Percentiles rank a stretch among this genome's conserved stretches.
Conservation (phyloP, 1,140 invertebrate genomes). For the Conopomorpha cramerella region DNA sequence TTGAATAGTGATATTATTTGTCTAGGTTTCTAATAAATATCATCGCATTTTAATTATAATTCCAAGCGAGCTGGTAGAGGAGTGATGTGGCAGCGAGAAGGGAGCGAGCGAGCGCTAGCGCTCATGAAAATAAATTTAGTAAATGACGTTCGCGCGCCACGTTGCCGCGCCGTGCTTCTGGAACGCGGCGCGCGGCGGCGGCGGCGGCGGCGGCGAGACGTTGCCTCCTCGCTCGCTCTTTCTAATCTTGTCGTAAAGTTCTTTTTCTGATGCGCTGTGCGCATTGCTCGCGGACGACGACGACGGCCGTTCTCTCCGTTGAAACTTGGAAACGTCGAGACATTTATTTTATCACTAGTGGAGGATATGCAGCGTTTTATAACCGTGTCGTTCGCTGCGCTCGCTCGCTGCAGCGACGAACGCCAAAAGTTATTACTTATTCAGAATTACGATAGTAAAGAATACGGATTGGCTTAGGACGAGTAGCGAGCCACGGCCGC, state of each 20-base stretch:
- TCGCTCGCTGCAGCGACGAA: constrained; percentile 29
- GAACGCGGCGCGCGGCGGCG: constrained; percentile 52
- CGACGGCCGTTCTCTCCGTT: constrained; percentile 19
- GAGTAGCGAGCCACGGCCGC: background rate
- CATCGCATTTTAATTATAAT: no score
- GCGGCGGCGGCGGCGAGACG: no score
- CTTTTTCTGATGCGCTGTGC: constrained; percentile 57
- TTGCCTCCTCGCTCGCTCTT: constrained; percentile 53
- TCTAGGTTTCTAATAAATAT: no score
- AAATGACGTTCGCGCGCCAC: constrained; percentile 47
- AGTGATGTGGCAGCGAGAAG: constrained; percentile 33
- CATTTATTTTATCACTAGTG: constrained; percentile 48
- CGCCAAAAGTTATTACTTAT: constrained; percentile 25
- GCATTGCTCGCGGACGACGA: constrained; percentile 48
- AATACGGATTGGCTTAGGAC: constrained; percentile 10
- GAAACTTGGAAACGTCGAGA: constrained; percentile 50
- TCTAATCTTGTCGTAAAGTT: constrained; percentile 61
- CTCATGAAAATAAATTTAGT: constrained; percentile 61
- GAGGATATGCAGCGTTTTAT: constrained; percentile 43
- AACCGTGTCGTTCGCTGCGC: constrained; percentile 22
- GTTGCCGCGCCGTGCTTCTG: constrained; percentile 44
- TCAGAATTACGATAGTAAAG: constrained; percentile 35
- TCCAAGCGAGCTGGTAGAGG: constrained; percentile 19
- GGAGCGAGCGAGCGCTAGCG: constrained; percentile 37
- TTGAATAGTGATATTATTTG: no score